Evolutionary conservation across 2,113 vertebrate species (phyloP), one percentile per base, ranked within the genome.

Genomic region (Entosphenus tridentatus): DNA sequence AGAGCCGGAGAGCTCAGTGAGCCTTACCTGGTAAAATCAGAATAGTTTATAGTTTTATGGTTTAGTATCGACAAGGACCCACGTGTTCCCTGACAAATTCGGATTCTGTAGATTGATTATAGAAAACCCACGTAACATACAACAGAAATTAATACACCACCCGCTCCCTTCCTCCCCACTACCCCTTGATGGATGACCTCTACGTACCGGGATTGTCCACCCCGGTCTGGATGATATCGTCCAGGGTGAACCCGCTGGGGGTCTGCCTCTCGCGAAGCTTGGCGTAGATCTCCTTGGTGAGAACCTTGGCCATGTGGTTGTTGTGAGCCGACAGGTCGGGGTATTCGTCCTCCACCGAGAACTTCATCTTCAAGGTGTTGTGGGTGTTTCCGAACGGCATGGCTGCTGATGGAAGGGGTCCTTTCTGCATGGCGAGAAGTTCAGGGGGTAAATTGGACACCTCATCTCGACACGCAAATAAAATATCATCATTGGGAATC

Each of bases 231-330:
- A 86, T 88, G 77, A 78, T 8, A 1, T 95, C 89, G 6, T 95
- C 88, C 72, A 95, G 3, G 68, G 88, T 95, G 81, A 86, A 91
- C 70, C 89, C 89, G 0, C 87, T 90, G 12, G 87, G 84, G 1
- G 89, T 95, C 73, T 86, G 86, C 76, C 90, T 92, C 74, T 83
- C 72, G 1, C 89, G 82, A 72, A 95, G 82, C 72, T 86, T 86
- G 69, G 18, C 74, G 56, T 95, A 95, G 72, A 92, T 75, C 0
- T 87, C 85, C 9, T 71, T 80, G 71, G 4, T 86, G 76, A 95
- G 77, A 6, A 70, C 81, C 79, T 92, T 95, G 77, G 88, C 79
- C 89, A 95, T 95, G 75, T 95, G 88, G 81, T 95, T 95, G 80
- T 95, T 95, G 79, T 95, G 89, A 71, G 56, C 65, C 67, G 70